Base-by-base conservation (phyloP, 2,113 vertebrate species). In the Corynorhinus townsendii region DNA sequence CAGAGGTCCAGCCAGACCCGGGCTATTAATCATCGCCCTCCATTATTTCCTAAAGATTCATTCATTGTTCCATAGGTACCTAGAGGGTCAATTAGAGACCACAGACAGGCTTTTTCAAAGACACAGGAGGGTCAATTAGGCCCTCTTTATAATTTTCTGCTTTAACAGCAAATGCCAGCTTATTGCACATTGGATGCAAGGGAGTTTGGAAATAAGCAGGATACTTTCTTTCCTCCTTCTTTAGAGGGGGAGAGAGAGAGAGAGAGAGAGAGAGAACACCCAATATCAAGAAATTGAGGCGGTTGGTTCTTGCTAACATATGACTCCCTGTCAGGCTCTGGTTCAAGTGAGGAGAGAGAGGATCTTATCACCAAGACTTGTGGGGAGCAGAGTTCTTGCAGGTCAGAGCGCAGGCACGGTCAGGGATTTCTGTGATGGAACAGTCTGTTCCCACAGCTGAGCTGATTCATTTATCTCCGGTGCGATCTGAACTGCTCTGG, bases 61-160 rank as follows among this genome's bases (percentile, higher is more conserved):
- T 99, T 99, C 99, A 99, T 99, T 99, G 98, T 99, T 99, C 98
- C 98, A 98, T 98, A 96, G 98, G 99, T 99, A 98, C 98, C 99
- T 98, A 98, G 99, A 99, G 99, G 99, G 99, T 99, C 99, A 99
- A 99, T 99, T 99, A 99, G 98, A 99, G 98, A 98, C 98, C 98
- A 98, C 98, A 98, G 98, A 98, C 98, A 98, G 98, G 98, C 98
- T 98, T 98, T 98, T 98, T 98, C 98, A 98, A 98, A 99, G 98
- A 98, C 99, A 99, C 99, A 99, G 98, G 99, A 99, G 99, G 99
- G 99, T 99, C 99, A 99, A 99, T 99, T 99, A 99, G 98, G 98
- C 98, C 98, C 98, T 98, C 97, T 98, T 98, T 98, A 98, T 99
- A 99, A 99, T 98, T 98, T 99, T 99, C 98, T 99, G 98, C 98